A percentile compares a stretch with the other conserved stretches of the same genome.
Conservation (phyloP, 1,140 invertebrate species). For the Apis florea region DNA sequence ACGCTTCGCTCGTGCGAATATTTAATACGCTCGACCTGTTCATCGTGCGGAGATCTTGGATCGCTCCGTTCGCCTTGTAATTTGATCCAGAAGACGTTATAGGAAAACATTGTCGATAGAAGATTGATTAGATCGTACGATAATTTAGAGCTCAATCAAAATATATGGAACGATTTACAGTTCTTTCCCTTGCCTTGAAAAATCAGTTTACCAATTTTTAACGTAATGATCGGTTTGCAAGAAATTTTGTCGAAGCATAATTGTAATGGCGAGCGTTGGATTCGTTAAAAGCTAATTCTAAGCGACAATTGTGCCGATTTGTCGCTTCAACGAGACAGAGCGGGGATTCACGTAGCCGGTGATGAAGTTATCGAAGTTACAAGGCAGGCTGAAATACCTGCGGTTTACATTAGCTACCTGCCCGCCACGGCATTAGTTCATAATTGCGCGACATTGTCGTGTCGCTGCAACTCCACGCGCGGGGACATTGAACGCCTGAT, state of each 20-base stretch:
- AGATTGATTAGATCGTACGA: too few species aligned
- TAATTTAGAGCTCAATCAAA: too few species aligned
- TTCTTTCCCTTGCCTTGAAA: too few species aligned
- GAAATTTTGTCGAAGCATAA: background rate
- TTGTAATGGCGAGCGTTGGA: too few species aligned
- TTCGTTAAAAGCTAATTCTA: background rate
- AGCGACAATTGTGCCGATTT: background rate
- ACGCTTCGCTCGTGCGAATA: constrained; percentile 61
- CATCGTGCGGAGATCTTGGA: constrained; percentile 24
- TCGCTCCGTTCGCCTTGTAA: too few species aligned
- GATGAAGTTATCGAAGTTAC: constrained; percentile 16
- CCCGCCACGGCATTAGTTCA: constrained; percentile 22
- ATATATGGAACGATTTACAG: too few species aligned
- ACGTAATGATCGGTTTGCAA: background rate
- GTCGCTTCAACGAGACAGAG: background rate
- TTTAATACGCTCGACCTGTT: constrained; percentile 48
- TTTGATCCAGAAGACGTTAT: too few species aligned
- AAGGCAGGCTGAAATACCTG: constrained; percentile 24
- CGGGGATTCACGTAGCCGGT: background rate
- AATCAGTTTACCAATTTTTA: too few species aligned
- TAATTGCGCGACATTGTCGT: constrained; percentile 44
- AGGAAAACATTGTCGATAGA: too few species aligned
- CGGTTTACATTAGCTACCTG: constrained; percentile 24
- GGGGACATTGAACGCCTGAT: constrained; percentile 42
- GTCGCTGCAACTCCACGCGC: constrained; percentile 33